Percentiles rank a stretch among this genome's conserved stretches.
These are phyloP conservation scores for Listrodromus nycthemerus DNA, from an alignment of 2,888 invertebrate genomes.

Conservation along the genomic window DNA sequence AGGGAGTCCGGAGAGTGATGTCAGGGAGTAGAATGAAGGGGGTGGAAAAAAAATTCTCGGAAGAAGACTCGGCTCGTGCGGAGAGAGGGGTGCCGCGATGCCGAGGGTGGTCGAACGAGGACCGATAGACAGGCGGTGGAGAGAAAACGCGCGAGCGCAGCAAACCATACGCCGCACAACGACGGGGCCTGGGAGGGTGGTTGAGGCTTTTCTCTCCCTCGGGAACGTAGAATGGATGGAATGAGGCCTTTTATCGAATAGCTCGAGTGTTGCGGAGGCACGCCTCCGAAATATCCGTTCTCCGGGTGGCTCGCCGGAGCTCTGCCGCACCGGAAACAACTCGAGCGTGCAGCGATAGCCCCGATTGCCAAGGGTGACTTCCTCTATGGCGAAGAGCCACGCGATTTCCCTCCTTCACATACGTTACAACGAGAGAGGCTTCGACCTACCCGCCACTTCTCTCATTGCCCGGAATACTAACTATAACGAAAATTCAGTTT, in stretches of 20 bases:
- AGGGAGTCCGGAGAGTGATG: slow-evolving; percentile 47
- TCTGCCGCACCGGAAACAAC: slow-evolving; percentile 60
- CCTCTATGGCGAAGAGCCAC: slow-evolving; percentile 65
- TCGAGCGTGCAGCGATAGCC: slow-evolving; percentile 67
- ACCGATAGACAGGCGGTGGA: slow-evolving; percentile 35
- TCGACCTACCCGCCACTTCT: slow-evolving; percentile 14
- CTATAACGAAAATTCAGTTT: slow-evolving; percentile 44
- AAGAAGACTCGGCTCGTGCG: slow-evolving; percentile 34
- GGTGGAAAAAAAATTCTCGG: slow-evolving; percentile 20
- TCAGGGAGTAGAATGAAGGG: slow-evolving; percentile 36
- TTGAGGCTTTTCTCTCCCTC: slow-evolving; percentile 67
- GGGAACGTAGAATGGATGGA: slow-evolving; percentile 70
- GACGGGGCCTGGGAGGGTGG: slow-evolving; percentile 49
- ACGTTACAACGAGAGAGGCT: slow-evolving; percentile 43
- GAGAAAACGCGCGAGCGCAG: slow-evolving; percentile 31
- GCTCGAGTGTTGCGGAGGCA: slow-evolving; percentile 74
- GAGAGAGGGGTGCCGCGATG: slow-evolving; percentile 30
- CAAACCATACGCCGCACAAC: slow-evolving; percentile 59
- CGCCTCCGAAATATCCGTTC: slow-evolving; percentile 68
- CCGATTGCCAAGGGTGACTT: slow-evolving; percentile 65
- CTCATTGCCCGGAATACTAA: neutral
- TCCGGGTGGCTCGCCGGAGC: slow-evolving; percentile 41
- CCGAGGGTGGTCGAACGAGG: slow-evolving; percentile 42
- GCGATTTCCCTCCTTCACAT: slow-evolving; percentile 64
- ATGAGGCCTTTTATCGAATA: slow-evolving; percentile 74